These are phyloP conservation scores for Temnothorax ravouxi DNA, from an alignment of 2,888 invertebrate genomes.

Conservation along the genomic window DNA sequence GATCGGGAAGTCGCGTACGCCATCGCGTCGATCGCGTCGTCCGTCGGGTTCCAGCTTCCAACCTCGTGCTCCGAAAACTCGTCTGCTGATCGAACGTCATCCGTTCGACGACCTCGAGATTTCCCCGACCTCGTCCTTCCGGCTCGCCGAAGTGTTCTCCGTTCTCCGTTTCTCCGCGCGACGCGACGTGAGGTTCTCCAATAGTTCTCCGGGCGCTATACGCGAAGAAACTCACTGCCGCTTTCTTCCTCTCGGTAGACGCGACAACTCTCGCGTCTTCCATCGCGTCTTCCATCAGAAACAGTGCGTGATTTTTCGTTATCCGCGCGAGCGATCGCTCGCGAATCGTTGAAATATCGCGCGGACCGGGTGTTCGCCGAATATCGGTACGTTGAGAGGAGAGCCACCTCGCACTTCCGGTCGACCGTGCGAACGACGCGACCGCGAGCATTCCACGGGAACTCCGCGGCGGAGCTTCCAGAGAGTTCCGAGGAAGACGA, in stretches of 20 bases:
- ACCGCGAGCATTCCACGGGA: conserved; percentile 38
- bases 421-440: conserved; percentile 56
- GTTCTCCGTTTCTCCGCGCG: neutral
- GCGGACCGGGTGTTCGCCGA: conserved; percentile 19
- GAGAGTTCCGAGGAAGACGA: conserved; percentile 22
- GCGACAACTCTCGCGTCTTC: neutral
- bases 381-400: conserved; percentile 33
- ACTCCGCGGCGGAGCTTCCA: conserved; percentile 1
- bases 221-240: conserved; percentile 15
- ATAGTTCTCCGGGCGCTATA: neutral
- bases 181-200: conserved; percentile 15
- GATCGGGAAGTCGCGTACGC: conserved; percentile 53
- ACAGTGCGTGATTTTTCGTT: conserved; percentile 8
- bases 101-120: conserved; percentile 16
- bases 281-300: too few species aligned
- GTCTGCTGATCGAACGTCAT: neutral
- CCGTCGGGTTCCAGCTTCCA: neutral
- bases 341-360: neutral
- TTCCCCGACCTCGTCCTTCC: conserved; percentile 16
- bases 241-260: conserved; percentile 29
- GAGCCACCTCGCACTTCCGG: conserved; percentile 40
- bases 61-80: neutral
- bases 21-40: conserved; percentile 48
- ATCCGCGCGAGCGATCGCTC: neutral
- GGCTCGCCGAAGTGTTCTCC: neutral